Percentiles rank a stretch among this genome's conserved stretches.
phyloP scores from a whole-genome alignment of 2,113 vertebrate species.

The Bagarius yarrelli region DNA sequence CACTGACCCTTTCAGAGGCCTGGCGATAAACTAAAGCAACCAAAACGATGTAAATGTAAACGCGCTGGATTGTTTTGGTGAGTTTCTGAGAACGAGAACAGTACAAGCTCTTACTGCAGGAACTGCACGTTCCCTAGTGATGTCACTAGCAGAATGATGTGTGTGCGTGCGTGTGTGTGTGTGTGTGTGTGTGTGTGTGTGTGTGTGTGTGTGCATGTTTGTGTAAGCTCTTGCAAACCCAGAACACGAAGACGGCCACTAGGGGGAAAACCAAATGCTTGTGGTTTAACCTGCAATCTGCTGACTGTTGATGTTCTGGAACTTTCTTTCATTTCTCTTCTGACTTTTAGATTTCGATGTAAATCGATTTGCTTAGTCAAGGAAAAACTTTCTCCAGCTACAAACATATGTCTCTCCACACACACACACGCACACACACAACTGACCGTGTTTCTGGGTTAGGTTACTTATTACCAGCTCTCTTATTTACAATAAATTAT shows the following conservation, averaged over 20 bases:
- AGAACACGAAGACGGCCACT: constrained; percentile 40
- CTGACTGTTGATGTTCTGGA: not conserved
- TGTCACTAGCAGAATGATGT: constrained; percentile 15
- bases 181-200: not conserved
- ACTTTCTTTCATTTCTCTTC: not conserved
- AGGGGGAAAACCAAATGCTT: constrained; percentile 33
- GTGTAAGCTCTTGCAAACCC: not conserved
- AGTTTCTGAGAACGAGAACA: constrained; percentile 23
- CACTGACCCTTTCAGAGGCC: not conserved
- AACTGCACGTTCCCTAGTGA: constrained; percentile 33
- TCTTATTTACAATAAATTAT: not conserved
- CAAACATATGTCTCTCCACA: not conserved
- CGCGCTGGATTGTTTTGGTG: not conserved
- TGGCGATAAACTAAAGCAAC: not conserved
- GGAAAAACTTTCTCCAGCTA: not conserved
- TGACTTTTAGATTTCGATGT: not conserved
- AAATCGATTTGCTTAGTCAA: not conserved
- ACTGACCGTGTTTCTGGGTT: too few species aligned
- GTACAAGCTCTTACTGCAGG: constrained; percentile 25
- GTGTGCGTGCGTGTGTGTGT: not conserved
- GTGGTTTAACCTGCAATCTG: not conserved
- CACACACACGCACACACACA: not conserved
- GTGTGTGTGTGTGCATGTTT: not conserved
- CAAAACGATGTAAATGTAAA: not conserved
- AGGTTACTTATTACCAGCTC: not conserved